Conservation (phyloP, 1,140 invertebrate species). For the Drosophila subpulchrella region DNA sequence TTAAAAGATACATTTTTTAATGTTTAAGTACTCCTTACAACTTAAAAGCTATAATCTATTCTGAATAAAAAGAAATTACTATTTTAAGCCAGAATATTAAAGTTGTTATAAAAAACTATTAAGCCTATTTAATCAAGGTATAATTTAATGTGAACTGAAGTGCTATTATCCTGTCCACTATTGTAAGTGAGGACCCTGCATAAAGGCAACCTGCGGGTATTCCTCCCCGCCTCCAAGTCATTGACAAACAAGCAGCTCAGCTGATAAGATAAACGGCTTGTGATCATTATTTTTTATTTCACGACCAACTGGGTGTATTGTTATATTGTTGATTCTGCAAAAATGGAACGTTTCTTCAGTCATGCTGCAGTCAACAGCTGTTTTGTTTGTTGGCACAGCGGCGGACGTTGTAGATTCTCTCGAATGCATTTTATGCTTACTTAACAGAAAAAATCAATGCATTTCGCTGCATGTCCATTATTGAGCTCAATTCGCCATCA, state of each 20-base stretch:
- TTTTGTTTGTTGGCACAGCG: constrained; percentile 28
- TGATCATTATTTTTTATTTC: constrained; percentile 26
- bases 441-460: constrained; percentile 24
- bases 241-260: constrained; percentile 51
- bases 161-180: background rate
- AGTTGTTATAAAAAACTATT: too few relatives aligned
- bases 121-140: too few relatives aligned
- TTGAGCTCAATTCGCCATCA: constrained; percentile 54
- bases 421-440: constrained; percentile 21
- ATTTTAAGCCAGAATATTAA: too few relatives aligned
- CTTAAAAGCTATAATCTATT: too few relatives aligned
- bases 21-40: too few relatives aligned
- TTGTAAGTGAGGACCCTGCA: background rate
- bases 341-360: constrained; percentile 11
- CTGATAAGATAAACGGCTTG: constrained; percentile 68
- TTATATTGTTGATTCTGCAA: constrained; percentile 11
- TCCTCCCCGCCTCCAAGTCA: constrained; percentile 17
- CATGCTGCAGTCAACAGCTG: constrained; percentile 22
- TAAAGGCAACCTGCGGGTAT: constrained; percentile 2
- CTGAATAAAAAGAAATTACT: too few relatives aligned
- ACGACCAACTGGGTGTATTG: constrained; percentile 26
- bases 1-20: too few relatives aligned
- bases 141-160: background rate
- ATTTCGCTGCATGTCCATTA: constrained; percentile 32
- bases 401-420: background rate